Conservation (phyloP, 2,113 vertebrate species). For the Triplophysa siluroides region DNA sequence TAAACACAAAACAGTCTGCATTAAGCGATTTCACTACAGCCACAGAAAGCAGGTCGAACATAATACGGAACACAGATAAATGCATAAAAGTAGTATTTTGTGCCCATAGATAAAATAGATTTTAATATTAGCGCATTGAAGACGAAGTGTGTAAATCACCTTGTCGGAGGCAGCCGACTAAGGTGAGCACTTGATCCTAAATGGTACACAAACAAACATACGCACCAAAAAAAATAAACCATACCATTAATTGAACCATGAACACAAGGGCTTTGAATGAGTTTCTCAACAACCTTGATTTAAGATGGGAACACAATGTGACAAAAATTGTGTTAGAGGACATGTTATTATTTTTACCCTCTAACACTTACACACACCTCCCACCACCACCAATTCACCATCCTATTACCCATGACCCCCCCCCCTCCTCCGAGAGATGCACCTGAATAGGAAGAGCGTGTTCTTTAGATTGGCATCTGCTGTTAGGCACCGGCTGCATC, state of each 20-base stretch:
- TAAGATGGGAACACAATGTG: slow-evolving; percentile 53
- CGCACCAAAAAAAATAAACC: slow-evolving; percentile 21
- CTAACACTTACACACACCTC: slow-evolving; percentile 19
- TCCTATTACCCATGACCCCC: slow-evolving; percentile 16
- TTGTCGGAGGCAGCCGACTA: not conserved
- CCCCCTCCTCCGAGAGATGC: slow-evolving; percentile 27
- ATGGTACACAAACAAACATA: slow-evolving; percentile 1
- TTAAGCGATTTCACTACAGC: not conserved
- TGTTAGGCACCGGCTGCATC: slow-evolving; percentile 46
- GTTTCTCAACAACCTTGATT: slow-evolving; percentile 54
- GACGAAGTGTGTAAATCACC: slow-evolving; percentile 25
- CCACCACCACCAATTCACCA: not conserved
- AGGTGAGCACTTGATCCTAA: slow-evolving; percentile 47
- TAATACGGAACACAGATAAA: not conserved
- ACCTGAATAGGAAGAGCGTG: slow-evolving; percentile 44
- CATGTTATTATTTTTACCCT: slow-evolving; percentile 29
- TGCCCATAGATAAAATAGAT: slow-evolving; percentile 10
- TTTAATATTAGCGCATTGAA: slow-evolving; percentile 31
- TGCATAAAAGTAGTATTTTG: slow-evolving; percentile 13
- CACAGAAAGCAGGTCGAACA: not conserved
- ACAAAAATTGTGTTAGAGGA: slow-evolving; percentile 51
- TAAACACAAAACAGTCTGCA: not conserved
- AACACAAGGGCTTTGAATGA: slow-evolving; percentile 46
- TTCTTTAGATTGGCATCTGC: slow-evolving; percentile 56
- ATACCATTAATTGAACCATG: slow-evolving; percentile 45